These are phyloP conservation scores for Meandrina meandrites DNA, from an alignment of 92 coral and sea anemone genomes.

Conservation along the genomic window DNA sequence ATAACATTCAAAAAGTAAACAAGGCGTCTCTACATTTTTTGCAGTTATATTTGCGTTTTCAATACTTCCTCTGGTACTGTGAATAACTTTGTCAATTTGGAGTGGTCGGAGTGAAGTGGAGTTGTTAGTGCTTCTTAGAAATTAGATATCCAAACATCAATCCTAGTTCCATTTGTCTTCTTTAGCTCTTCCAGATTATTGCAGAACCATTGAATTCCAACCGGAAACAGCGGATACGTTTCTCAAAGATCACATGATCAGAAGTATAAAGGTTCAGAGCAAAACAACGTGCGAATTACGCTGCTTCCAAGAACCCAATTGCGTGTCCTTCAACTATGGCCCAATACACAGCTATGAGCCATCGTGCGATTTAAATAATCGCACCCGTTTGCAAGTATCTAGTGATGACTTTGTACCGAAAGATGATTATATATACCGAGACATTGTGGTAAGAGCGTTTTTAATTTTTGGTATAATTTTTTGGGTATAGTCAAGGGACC, in stretches of 20 bases:
- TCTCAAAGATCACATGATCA: not conserved
- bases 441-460: constrained; percentile 1
- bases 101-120: no score
- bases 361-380: not conserved
- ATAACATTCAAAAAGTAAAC: no score
- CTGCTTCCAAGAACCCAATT: not conserved
- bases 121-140: no score
- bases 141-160: no score
- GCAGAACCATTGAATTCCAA: not conserved
- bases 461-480: no score
- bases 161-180: no score
- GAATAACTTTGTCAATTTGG: no score
- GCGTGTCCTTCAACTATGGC: constrained; percentile 12
- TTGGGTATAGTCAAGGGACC: no score
- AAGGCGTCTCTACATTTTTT: no score
- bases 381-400: not conserved
- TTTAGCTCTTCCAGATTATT: not conserved
- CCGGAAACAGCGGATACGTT: not conserved
- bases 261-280: not conserved
- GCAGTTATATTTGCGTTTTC: no score
- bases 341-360: not conserved
- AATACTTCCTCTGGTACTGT: no score
- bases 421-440: not conserved
- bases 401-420: not conserved
- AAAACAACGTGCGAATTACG: not conserved